Evolutionary conservation across 2,113 vertebrate genomes (phyloP).

Genomic region (Anser cygnoides): DNA sequence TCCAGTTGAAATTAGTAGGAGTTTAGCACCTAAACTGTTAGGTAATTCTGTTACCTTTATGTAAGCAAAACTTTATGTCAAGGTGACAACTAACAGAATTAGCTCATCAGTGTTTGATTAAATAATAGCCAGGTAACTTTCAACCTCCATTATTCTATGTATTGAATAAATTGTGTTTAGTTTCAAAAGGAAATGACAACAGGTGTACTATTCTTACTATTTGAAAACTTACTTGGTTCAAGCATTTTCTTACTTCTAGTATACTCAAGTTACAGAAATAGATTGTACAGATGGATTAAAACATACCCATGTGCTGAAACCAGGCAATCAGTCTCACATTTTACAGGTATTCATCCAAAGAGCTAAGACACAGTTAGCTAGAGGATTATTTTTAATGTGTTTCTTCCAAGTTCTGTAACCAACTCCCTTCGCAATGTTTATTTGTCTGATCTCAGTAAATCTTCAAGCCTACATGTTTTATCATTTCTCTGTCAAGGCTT

Average conservation of each 20-base stretch:
- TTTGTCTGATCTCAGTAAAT: slow-evolving; percentile 63
- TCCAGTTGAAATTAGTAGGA: background rate
- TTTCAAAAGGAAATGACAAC: background rate
- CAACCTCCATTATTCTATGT: background rate
- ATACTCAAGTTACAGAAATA: slow-evolving; percentile 58
- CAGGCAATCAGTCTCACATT: slow-evolving; percentile 49
- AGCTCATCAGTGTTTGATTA: background rate
- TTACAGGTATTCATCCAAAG: slow-evolving; percentile 61
- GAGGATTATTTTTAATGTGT: slow-evolving; percentile 61
- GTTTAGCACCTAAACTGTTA: background rate
- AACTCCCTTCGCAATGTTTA: background rate
- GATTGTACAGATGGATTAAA: slow-evolving; percentile 65
- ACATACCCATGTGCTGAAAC: slow-evolving; percentile 53
- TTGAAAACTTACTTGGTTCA: slow-evolving; percentile 52
- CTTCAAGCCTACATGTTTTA: slow-evolving; percentile 50
- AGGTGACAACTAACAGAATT: background rate
- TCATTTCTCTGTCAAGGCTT: slow-evolving; percentile 53
- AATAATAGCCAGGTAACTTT: slow-evolving; percentile 16
- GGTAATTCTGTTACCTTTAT: background rate
- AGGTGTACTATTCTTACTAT: slow-evolving; percentile 34
- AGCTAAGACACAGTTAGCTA: slow-evolving; percentile 36
- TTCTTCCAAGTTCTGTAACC: background rate
- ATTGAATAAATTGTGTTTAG: background rate
- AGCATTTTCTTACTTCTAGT: slow-evolving; percentile 39
- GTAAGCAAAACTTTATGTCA: background rate